These are phyloP conservation scores for Dasypogon diadema DNA, from an alignment of 2,888 invertebrate genomes.

Conservation along the genomic window DNA sequence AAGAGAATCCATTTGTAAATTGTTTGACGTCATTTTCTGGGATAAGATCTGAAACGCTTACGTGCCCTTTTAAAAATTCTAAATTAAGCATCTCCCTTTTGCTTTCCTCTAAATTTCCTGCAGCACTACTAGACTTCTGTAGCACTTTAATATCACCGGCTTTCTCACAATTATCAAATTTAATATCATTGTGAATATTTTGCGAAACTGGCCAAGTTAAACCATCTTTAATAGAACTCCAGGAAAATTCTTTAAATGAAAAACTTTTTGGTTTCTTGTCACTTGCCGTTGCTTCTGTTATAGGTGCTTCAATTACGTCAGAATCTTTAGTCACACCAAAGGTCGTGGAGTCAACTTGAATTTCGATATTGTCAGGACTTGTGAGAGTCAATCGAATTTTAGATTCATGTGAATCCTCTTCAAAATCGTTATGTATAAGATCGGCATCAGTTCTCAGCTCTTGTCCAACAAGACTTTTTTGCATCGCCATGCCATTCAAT, in stretches of 20 bases:
- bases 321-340: constrained; percentile 61
- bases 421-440: constrained; percentile 67
- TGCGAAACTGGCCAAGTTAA: constrained; percentile 63
- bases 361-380: constrained; percentile 66
- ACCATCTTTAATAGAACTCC: constrained; percentile 66
- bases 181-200: constrained; percentile 61
- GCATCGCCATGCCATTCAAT: constrained; percentile 58
- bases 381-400: constrained; percentile 65
- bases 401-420: constrained; percentile 57
- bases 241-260: constrained; percentile 59
- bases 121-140: constrained; percentile 59
- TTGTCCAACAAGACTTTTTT: constrained; percentile 58
- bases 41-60: constrained; percentile 66
- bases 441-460: constrained; percentile 67
- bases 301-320: constrained; percentile 65
- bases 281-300: neutral
- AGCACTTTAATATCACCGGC: constrained; percentile 56
- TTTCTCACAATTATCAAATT: constrained; percentile 57
- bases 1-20: constrained; percentile 67
- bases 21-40: constrained; percentile 67
- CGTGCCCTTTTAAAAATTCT: constrained; percentile 61
- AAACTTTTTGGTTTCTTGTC: neutral
- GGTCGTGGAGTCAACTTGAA: constrained; percentile 56
- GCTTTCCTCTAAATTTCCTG: constrained; percentile 46
- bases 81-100: no score